Evolutionary conservation across 1,140 invertebrate species (phyloP).

Genomic region (Heliconius hewitsoni): DNA sequence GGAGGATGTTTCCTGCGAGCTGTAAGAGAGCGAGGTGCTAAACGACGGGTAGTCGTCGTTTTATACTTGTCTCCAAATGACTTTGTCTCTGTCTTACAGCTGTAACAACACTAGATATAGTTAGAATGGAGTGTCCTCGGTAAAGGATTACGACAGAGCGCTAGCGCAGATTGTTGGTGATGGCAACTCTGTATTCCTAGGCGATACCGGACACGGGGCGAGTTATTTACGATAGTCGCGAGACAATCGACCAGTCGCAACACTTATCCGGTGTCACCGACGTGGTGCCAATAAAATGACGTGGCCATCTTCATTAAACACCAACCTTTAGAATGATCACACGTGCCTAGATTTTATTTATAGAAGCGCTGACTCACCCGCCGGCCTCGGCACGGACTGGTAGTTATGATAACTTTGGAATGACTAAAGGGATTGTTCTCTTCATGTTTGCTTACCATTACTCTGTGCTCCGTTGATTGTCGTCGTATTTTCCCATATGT

Average conservation of each 20-base stretch:
- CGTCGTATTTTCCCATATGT: constrained; percentile 42
- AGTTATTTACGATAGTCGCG: constrained; percentile 76
- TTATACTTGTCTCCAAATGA: constrained; percentile 38
- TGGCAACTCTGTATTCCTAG: constrained; percentile 65
- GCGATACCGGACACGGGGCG: constrained; percentile 66
- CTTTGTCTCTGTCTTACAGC: constrained; percentile 43
- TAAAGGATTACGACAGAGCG: constrained; percentile 34
- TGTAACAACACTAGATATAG: constrained; percentile 30
- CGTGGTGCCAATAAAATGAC: constrained; percentile 75
- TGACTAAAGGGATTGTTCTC: constrained; percentile 40
- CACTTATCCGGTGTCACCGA: constrained; percentile 74
- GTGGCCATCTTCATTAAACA: constrained; percentile 74
- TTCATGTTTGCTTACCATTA: constrained; percentile 13
- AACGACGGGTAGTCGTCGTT: constrained; percentile 51
- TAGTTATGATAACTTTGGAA: constrained; percentile 47
- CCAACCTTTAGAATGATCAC: constrained; percentile 70
- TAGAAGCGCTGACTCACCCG: constrained; percentile 63
- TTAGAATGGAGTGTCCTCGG: constrained; percentile 35
- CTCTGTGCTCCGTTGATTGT: constrained; percentile 33
- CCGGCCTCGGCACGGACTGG: constrained; percentile 23
- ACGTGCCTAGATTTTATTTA: constrained; percentile 64
- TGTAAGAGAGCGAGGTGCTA: constrained; percentile 47
- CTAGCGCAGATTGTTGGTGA: constrained; percentile 31
- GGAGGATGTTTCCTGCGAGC: constrained; percentile 68
- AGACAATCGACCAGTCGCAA: constrained; percentile 73